Evolutionary conservation across 2,888 invertebrate species (phyloP), one percentile per base, ranked within the genome.

Genomic region (Bedellia somnulentella): DNA sequence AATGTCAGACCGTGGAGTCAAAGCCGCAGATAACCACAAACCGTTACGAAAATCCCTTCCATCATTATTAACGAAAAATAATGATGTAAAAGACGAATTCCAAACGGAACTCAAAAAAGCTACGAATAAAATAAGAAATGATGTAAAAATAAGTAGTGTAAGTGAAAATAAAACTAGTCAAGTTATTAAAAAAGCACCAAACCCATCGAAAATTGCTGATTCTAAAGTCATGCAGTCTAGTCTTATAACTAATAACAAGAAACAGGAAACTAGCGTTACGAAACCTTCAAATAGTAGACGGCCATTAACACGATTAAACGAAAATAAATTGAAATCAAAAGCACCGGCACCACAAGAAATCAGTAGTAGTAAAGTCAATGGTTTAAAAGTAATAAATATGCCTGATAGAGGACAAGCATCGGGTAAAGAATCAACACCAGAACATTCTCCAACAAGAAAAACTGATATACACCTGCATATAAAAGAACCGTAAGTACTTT

Each of bases 341-440:
- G 41, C 43, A 40, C 40, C 40, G 5, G 37, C 31, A 15, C 39
- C 45, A 29, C 51, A 55, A 14, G 46, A 35, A 18, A 5, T 9
- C 18, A 18, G 18, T 18, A 9, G 18, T 9, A n/a, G n/a, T n/a
- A n/a, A n/a, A n/a, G n/a, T n/a, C n/a, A n/a, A n/a, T n/a, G n/a
- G n/a, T n/a, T n/a, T n/a, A n/a, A n/a, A n/a, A n/a, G n/a, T n/a
- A n/a, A 9, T 18, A 5, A 6, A 9, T 9, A 18, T 5, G 5
- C 18, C 18, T 6, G 76, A 76, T 27, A 55, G 80, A 46, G 81
- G 80, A 18, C 80, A 80, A 45, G 80, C 80, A 2, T 81, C 80
- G 5, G 83, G 82, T 2, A 82, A 82, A 41, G 82, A 83, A 48
- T 83, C 82, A 2, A 80, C 80, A 1, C 80, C 81, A 1, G 82